Conservation (phyloP, 2,797 vertebrate species). For the Percopsis omiscomaycus region DNA sequence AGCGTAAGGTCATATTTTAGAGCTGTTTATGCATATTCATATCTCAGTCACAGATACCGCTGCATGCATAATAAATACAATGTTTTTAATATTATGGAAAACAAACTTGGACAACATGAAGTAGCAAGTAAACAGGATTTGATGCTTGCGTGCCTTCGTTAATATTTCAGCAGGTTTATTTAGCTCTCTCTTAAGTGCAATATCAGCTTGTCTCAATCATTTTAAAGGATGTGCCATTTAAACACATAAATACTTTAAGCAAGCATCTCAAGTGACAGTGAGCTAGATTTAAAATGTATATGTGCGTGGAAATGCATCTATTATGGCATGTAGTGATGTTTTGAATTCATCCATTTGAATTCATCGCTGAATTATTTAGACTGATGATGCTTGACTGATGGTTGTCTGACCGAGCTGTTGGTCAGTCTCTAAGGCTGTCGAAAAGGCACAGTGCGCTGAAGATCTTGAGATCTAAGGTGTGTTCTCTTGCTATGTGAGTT, state of each 20-base stretch:
- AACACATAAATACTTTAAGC: no score
- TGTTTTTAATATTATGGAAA: conserved; percentile 42
- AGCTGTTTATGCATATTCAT: conserved; percentile 66
- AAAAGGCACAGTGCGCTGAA: background rate
- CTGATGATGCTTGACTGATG: no score
- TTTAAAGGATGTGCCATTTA: no score
- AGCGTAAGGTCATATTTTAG: conserved; percentile 53
- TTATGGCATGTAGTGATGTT: conserved; percentile 13
- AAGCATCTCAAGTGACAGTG: no score
- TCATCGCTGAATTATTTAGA: no score
- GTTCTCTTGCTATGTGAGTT: conserved; percentile 21
- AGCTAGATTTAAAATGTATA: conserved; percentile 13
- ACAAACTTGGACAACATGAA: conserved; percentile 37
- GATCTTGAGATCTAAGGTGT: conserved; percentile 10
- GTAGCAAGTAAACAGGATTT: conserved; percentile 36
- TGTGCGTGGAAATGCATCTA: conserved; percentile 23
- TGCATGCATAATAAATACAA: conserved; percentile 51
- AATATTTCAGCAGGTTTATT: no score
- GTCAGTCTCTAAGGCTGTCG: no score
- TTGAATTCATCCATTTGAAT: no score
- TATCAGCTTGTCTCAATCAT: conserved; percentile 8
- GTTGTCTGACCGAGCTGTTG: no score
- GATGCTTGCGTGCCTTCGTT: no score
- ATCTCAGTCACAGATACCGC: conserved; percentile 51
- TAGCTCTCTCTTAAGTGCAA: background rate